These are phyloP conservation scores for Porites evermanni DNA, from an alignment of 92 coral and sea anemone genomes.

Conservation along the genomic window DNA sequence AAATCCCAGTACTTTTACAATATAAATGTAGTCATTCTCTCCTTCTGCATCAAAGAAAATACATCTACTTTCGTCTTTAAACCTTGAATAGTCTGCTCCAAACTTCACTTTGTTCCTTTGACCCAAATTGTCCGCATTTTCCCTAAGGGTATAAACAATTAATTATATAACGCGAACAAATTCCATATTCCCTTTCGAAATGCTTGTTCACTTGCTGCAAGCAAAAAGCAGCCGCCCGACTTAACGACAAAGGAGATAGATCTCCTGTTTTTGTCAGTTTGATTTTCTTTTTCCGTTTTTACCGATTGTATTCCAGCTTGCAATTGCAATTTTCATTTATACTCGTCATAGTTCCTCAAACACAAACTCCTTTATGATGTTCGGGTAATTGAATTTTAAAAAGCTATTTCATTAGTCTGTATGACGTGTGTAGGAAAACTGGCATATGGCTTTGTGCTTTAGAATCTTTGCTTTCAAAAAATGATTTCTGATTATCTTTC, in stretches of 20 bases:
- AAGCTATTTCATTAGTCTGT: slow-evolving; percentile 32
- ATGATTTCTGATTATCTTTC: background rate
- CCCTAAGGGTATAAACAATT: background rate
- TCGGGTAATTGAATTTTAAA: slow-evolving; percentile 45
- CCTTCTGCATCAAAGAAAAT: background rate
- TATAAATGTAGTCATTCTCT: background rate
- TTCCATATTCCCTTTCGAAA: background rate
- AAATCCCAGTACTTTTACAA: background rate
- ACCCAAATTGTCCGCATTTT: background rate
- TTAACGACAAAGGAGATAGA: background rate
- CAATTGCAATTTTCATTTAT: background rate
- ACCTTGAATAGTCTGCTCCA: background rate
- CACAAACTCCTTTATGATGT: slow-evolving; percentile 20
- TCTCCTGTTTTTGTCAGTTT: background rate
- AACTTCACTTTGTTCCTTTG: background rate
- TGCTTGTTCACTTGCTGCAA: background rate
- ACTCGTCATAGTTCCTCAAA: slow-evolving; percentile 3
- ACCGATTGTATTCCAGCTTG: background rate
- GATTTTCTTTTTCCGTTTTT: background rate
- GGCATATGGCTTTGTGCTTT: slow-evolving; percentile 21
- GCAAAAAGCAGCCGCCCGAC: background rate
- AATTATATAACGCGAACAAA: too few relatives aligned
- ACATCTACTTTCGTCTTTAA: background rate
- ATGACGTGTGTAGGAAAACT: slow-evolving; percentile 19
- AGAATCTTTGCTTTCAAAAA: background rate